These are phyloP conservation scores for Carassius auratus DNA, from an alignment of 2,113 vertebrate species.

Conservation along the genomic window DNA sequence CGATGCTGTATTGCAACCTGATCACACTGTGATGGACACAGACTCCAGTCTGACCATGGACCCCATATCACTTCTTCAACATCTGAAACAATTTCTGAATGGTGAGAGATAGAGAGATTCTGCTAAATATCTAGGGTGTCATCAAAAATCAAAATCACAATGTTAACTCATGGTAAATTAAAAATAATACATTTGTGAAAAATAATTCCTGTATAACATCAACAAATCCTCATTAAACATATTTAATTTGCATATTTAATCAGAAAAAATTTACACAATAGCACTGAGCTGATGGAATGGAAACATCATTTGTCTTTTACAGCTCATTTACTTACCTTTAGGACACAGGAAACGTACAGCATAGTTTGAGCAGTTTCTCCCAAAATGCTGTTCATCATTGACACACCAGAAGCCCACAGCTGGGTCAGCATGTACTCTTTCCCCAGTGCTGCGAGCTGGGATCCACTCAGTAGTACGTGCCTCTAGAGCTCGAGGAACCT, in stretches of 20 bases:
- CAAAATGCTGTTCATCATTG: slow-evolving; percentile 82
- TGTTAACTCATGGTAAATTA: background rate
- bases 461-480: slow-evolving; percentile 87
- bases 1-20: slow-evolving; percentile 84
- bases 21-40: slow-evolving; percentile 85
- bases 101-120: slow-evolving; percentile 31
- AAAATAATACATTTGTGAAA: background rate
- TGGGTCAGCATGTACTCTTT: slow-evolving; percentile 80
- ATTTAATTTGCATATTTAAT: background rate
- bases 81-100: slow-evolving; percentile 60
- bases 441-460: slow-evolving; percentile 78
- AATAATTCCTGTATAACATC: background rate
- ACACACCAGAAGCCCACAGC: slow-evolving; percentile 88
- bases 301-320: background rate
- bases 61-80: slow-evolving; percentile 77
- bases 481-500: slow-evolving; percentile 76
- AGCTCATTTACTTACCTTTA: slow-evolving; percentile 69
- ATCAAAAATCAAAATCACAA: background rate
- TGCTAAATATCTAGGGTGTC: background rate
- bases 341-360: slow-evolving; percentile 83
- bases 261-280: background rate
- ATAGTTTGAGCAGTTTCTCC: slow-evolving; percentile 83
- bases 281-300: background rate
- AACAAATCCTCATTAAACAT: background rate
- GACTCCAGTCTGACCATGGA: slow-evolving; percentile 89